Conservation (phyloP, 2,888 invertebrate species). For the Rhagonycha fulva region DNA sequence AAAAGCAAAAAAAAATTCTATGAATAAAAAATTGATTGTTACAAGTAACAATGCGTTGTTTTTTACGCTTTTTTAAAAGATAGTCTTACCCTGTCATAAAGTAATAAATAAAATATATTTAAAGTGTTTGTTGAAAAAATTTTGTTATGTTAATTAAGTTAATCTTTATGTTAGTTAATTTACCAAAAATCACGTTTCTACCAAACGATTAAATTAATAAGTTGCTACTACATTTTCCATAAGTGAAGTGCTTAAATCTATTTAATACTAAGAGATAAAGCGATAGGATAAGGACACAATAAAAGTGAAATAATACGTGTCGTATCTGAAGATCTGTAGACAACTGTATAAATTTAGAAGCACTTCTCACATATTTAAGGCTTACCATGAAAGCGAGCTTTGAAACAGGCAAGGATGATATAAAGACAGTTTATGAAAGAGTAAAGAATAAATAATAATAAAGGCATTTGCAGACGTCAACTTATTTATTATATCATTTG, state of each 20-base stretch:
- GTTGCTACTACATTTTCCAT: background rate
- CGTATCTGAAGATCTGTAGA: conserved; percentile 35
- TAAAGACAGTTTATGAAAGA: conserved; percentile 30
- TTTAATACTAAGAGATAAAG: conserved; percentile 22
- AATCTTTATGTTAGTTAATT: background rate
- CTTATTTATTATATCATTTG: background rate
- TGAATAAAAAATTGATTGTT: no score
- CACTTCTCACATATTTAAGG: conserved; percentile 37
- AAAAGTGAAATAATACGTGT: conserved; percentile 37
- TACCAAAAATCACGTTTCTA: background rate
- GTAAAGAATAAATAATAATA: conserved; percentile 32
- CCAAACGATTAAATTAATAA: background rate
- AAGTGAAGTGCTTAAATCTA: conserved; percentile 4
- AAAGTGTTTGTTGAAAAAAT: no score
- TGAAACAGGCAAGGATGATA: conserved; percentile 33
- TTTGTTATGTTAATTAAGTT: no score
- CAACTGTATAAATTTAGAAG: conserved; percentile 36
- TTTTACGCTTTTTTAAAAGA: no score
- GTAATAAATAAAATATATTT: no score
- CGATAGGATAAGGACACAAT: conserved; percentile 31
- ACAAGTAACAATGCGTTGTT: no score
- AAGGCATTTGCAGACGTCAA: conserved; percentile 34
- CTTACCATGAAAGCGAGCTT: conserved; percentile 35
- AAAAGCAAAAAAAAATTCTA: no score
- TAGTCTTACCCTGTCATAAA: no score